Conservation (phyloP, 2,113 vertebrate species). For the Talpa occidentalis region DNA sequence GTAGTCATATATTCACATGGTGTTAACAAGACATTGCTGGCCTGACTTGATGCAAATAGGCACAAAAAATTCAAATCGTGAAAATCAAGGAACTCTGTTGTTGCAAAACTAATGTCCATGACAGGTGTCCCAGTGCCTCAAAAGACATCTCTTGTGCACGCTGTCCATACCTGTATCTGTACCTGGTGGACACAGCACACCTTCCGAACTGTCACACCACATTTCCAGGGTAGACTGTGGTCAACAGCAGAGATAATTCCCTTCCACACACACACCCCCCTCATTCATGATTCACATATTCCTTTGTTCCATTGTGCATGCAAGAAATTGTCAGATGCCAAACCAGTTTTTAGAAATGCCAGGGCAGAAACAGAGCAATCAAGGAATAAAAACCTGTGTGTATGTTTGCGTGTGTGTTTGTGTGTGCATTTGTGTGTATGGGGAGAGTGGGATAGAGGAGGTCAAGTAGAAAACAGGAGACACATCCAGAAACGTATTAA, state of each 20-base stretch:
- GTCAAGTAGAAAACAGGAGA: neutral
- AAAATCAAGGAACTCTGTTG: constrained; percentile 7
- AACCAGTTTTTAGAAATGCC: neutral
- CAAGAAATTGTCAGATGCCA: neutral
- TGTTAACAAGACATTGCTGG: constrained; percentile 46
- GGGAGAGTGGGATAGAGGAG: too few species aligned
- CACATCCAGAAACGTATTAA: neutral
- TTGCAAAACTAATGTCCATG: constrained; percentile 40
- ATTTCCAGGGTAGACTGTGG: neutral
- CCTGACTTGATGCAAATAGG: constrained; percentile 34
- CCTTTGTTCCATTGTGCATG: neutral
- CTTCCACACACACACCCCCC: too few species aligned
- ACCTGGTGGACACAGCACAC: neutral
- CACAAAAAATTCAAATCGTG: constrained; percentile 32
- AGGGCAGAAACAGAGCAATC: neutral
- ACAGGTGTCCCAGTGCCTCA: neutral
- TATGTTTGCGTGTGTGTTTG: neutral
- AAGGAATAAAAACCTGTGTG: neutral
- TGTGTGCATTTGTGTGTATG: neutral
- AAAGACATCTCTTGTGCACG: neutral
- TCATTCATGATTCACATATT: neutral
- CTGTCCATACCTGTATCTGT: neutral
- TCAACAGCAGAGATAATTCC: too few species aligned
- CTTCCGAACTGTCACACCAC: neutral
- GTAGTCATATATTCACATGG: constrained; percentile 47